Conservation (phyloP, 2,113 vertebrate genomes). For the Himantopus leucocephalus region DNA sequence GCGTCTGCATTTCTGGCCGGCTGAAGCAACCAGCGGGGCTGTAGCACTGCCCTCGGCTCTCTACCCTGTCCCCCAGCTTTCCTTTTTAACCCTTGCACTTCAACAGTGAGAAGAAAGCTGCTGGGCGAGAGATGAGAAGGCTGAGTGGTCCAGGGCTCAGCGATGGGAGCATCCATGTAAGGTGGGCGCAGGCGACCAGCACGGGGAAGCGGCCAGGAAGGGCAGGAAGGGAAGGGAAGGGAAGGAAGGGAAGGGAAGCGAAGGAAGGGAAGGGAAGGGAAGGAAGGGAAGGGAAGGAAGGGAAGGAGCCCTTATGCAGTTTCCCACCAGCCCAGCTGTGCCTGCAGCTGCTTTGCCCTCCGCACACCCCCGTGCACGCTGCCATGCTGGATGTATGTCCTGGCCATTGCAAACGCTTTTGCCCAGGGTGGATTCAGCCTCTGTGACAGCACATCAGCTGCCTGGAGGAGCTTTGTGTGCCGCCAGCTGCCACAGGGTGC, state of each 20-base stretch:
- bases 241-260: not conserved
- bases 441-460: not conserved
- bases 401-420: not conserved
- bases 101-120: not conserved
- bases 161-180: not conserved
- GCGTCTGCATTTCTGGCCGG: accelerated
- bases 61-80: not conserved
- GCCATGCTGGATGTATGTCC: not conserved
- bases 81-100: not conserved
- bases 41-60: not conserved
- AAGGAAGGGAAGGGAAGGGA: not conserved
- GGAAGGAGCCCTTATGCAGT: not conserved
- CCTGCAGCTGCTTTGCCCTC: not conserved
- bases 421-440: not conserved
- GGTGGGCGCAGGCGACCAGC: accelerated
- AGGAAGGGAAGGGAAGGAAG: too few species aligned
- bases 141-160: accelerated
- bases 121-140: not conserved
- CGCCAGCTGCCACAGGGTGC: too few species aligned
- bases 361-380: accelerated
- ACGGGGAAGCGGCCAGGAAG: accelerated
- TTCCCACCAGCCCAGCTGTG: not conserved
- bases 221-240: too few species aligned
- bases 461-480: not conserved
- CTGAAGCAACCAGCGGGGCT: not conserved